These are phyloP conservation scores for Hydraecia micacea DNA, from an alignment of 2,888 invertebrate species.

Conservation along the genomic window DNA sequence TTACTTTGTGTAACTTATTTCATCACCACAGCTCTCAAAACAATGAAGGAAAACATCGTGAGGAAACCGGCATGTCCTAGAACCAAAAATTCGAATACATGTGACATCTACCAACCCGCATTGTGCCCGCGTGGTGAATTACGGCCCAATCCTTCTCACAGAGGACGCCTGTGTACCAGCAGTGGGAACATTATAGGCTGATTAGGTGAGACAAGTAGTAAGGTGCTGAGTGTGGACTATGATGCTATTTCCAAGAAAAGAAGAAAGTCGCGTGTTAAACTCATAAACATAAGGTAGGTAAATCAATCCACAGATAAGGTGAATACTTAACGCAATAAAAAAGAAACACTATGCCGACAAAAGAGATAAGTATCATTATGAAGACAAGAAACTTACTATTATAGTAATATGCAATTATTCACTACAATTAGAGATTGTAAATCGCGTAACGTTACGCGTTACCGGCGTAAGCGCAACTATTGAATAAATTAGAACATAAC, in stretches of 20 bases:
- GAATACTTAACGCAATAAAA: not conserved
- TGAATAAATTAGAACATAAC: constrained; percentile 64
- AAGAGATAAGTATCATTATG: constrained; percentile 22
- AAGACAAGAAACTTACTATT: constrained; percentile 36
- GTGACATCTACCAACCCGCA: too few relatives aligned
- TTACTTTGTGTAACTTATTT: too few relatives aligned
- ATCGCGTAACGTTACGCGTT: constrained; percentile 58
- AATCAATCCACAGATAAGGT: not conserved
- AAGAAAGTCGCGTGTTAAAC: not conserved
- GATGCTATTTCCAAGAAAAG: constrained; percentile 3
- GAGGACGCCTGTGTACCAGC: too few relatives aligned
- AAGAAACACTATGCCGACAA: constrained; percentile 7
- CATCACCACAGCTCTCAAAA: too few relatives aligned
- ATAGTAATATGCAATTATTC: constrained; percentile 39
- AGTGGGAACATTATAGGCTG: too few relatives aligned
- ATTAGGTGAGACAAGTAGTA: too few relatives aligned
- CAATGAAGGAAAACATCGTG: too few relatives aligned
- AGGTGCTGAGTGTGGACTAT: not conserved
- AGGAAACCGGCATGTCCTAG: too few relatives aligned
- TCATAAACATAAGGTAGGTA: not conserved
- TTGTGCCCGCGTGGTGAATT: too few relatives aligned
- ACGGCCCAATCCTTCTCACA: too few relatives aligned
- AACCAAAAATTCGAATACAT: too few relatives aligned
- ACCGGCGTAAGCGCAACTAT: constrained; percentile 61
- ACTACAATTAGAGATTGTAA: constrained; percentile 47